phyloP scores from a whole-genome alignment of 2,113 vertebrate genomes.

The Rhinopomastus cyanomelas region DNA sequence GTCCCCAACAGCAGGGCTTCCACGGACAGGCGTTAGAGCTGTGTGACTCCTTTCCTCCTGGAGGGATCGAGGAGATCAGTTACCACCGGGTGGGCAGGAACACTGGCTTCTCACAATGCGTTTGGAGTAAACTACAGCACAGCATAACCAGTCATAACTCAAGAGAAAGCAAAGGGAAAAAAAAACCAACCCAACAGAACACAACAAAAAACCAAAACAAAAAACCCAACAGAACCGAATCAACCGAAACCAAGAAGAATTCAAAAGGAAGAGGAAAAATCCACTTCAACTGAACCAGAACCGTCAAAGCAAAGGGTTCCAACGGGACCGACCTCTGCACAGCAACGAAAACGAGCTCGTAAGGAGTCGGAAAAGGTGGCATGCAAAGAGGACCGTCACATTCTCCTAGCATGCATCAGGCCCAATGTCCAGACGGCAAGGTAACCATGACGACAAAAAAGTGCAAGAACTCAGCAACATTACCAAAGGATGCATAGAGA shows the following conservation, averaged over 20 bases:
- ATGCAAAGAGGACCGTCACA: slow-evolving; percentile 93
- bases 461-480: slow-evolving; percentile 96
- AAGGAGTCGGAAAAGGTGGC: slow-evolving; percentile 77
- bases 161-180: slow-evolving; percentile 61
- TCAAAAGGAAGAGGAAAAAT: slow-evolving; percentile 47
- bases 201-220: not conserved
- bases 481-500: slow-evolving; percentile 97
- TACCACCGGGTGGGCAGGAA: slow-evolving; percentile 77
- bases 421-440: slow-evolving; percentile 85
- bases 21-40: slow-evolving; percentile 71
- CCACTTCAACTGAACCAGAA: slow-evolving; percentile 24
- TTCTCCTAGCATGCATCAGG: slow-evolving; percentile 98
- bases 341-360: not conserved
- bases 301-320: not conserved
- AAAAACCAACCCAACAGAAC: slow-evolving; percentile 53
- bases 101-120: slow-evolving; percentile 83
- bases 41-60: slow-evolving; percentile 68
- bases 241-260: not conserved
- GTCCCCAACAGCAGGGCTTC: slow-evolving; percentile 51
- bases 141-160: slow-evolving; percentile 73
- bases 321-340: slow-evolving; percentile 6
- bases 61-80: slow-evolving; percentile 50
- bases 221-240: not conserved
- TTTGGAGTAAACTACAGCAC: slow-evolving; percentile 72
- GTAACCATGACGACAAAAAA: slow-evolving; percentile 91